A percentile compares a stretch with the other conserved stretches of the same genome.
These are phyloP conservation scores for Vesta saturnalis DNA, from an alignment of 2,888 invertebrate genomes.

Conservation along the genomic window DNA sequence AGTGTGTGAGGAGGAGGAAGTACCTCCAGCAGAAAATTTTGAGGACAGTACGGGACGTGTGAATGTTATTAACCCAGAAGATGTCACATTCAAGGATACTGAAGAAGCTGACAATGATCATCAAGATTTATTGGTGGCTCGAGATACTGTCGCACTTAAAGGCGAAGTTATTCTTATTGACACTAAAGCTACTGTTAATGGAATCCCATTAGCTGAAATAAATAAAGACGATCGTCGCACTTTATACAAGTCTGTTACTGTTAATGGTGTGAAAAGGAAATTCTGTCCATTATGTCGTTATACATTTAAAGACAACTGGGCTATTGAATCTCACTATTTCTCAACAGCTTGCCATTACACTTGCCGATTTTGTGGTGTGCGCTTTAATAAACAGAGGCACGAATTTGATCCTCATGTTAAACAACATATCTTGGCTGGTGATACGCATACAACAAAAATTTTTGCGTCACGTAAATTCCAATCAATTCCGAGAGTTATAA, in stretches of 20 bases:
- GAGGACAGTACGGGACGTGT: constrained; percentile 37
- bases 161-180: constrained; percentile 45
- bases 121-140: constrained; percentile 45
- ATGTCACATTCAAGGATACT: constrained; percentile 25
- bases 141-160: constrained; percentile 35
- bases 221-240: constrained; percentile 57
- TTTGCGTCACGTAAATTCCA: constrained; percentile 49
- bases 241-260: constrained; percentile 57
- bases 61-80: constrained; percentile 41
- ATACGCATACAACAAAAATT: constrained; percentile 54
- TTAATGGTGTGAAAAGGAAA: constrained; percentile 55
- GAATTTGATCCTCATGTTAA: constrained; percentile 55
- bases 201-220: constrained; percentile 54
- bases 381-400: constrained; percentile 59
- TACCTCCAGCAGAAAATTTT: constrained; percentile 14
- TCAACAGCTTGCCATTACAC: constrained; percentile 59
- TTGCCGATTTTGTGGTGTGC: constrained; percentile 58
- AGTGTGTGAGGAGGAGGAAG: background rate
- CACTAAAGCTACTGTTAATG: constrained; percentile 54
- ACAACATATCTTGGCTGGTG: constrained; percentile 52
- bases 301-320: constrained; percentile 62
- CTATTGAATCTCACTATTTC: constrained; percentile 61
- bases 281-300: constrained; percentile 60
- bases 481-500: constrained; percentile 41
- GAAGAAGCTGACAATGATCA: constrained; percentile 38